Evolutionary conservation across 2,797 vertebrate species (phyloP).

Genomic region (Aplochiton taeniatus): DNA sequence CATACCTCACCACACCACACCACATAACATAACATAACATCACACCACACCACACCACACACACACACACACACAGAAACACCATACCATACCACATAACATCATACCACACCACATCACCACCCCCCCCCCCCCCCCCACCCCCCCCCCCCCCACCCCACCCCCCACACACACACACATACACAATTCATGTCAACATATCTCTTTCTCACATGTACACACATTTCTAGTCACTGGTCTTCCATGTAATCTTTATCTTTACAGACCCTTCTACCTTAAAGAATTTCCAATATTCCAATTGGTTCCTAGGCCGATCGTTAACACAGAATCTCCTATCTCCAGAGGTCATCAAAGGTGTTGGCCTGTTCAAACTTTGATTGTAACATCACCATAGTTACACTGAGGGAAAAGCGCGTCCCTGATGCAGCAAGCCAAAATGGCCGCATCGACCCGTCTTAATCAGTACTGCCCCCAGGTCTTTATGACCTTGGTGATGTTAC

Average conservation of each 20-base stretch:
- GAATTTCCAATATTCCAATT: conserved; percentile 1
- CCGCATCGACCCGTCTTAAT: conserved; percentile 48
- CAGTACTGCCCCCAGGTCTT: conserved; percentile 13
- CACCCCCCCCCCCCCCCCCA: no score
- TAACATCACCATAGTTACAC: conserved; percentile 36
- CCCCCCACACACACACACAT: no score
- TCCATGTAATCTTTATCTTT: no score
- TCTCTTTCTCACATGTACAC: no score
- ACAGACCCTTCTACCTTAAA: neutral
- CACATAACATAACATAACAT: no score
- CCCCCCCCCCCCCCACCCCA: no score
- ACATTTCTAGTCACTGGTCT: neutral
- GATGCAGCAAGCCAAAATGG: conserved; percentile 30
- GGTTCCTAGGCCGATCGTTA: conserved; percentile 14
- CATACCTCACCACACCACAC: no score
- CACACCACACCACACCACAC: no score
- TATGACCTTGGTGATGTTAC: conserved; percentile 13
- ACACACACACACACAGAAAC: no score
- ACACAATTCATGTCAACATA: no score
- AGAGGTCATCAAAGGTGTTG: conserved; percentile 8
- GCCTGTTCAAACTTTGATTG: conserved; percentile 8
- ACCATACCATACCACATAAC: no score
- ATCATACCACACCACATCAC: no score
- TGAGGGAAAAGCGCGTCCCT: neutral
- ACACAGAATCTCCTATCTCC: conserved; percentile 28